Base-by-base conservation (phyloP, 2,797 vertebrate genomes). In the Ceryle rudis region DNA sequence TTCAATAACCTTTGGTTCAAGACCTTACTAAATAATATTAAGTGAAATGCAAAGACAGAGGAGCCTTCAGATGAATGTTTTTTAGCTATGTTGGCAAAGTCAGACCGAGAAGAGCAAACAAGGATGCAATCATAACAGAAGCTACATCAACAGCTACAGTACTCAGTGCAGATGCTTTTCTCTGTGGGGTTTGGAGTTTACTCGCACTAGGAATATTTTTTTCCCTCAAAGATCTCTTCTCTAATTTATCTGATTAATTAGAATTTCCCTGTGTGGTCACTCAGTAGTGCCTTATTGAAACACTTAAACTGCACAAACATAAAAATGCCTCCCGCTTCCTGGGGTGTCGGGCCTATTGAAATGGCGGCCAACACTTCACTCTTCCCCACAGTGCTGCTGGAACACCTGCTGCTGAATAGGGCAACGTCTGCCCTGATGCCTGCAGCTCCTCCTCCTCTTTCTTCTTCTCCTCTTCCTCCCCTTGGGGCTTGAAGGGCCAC, bases 181-280 rank as follows among this genome's bases (percentile, higher is more conserved):
- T 85, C 57, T 49, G 25, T 1, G 10, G 31, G 17, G 6, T 13
- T 20, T 58, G 55, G 18, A 81, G 26, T 22, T 66, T 62, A 42
- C 42, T 52, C 84, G n/a, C 18, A 31, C 3, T 15, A 49, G 17
- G 64, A 61, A 17, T 22, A 28, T 20, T 29, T n/a, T 5, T 5
- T 6, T 5, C 2, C 39, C 19, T 55, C 23, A 33, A 94, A 69
- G 25, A 29, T 11, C 8, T 74, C 29, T 41, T 46, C 21, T 49
- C 70, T 65, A 79, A 89, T 89, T 87, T 81, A 70, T 33, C 21
- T 21, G 62, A 69, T 58, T 89, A 84, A 91, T 84, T 65, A 80
- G 28, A 89, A 86, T 39, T 66, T 72, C 31, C 22, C 19, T 51
- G 21, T 11, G 67, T 49, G 29, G 65, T 71, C 73, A 74, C 37